Conservation (phyloP, 1,140 invertebrate species). For the Drosophila pandora region DNA sequence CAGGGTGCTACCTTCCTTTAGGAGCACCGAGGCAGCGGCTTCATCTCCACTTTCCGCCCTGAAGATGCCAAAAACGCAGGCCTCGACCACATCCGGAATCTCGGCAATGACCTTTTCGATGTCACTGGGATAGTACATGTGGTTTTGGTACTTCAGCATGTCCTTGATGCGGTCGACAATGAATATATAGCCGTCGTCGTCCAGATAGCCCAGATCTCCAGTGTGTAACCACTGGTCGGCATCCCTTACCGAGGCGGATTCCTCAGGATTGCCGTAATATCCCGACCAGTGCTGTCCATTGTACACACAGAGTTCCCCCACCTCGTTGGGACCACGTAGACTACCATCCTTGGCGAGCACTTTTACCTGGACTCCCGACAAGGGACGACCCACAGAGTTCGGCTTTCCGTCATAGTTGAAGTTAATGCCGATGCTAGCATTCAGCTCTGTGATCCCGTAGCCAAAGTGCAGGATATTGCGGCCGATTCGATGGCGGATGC, state of each 20-base stretch:
- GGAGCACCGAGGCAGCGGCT: constrained; percentile 40
- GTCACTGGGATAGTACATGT: constrained; percentile 59
- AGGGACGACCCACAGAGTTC: constrained; percentile 21
- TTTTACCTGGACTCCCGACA: constrained; percentile 15
- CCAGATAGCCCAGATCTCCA: constrained; percentile 88
- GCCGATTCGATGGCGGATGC: constrained; percentile 17
- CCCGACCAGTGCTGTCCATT: constrained; percentile 61
- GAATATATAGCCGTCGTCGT: constrained; percentile 87
- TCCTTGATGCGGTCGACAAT: constrained; percentile 90
- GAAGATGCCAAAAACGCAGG: constrained; percentile 54
- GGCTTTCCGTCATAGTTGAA: constrained; percentile 26
- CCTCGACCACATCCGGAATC: constrained; percentile 41
- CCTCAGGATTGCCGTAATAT: constrained; percentile 84
- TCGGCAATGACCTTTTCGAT: constrained; percentile 40
- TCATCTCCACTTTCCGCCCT: constrained; percentile 37
- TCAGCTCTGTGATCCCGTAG: constrained; percentile 32
- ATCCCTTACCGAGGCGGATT: constrained; percentile 85
- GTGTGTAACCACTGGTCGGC: constrained; percentile 88
- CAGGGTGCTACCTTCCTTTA: constrained; percentile 12
- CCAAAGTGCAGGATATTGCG: constrained; percentile 17
- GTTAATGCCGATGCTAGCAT: constrained; percentile 11
- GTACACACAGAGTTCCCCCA: constrained; percentile 79
- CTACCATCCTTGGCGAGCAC: constrained; percentile 24
- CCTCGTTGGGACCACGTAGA: constrained; percentile 50
- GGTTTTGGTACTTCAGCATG: constrained; percentile 87